Base-by-base conservation (phyloP, 2,888 invertebrate species). In the Heliconius ismenius region DNA sequence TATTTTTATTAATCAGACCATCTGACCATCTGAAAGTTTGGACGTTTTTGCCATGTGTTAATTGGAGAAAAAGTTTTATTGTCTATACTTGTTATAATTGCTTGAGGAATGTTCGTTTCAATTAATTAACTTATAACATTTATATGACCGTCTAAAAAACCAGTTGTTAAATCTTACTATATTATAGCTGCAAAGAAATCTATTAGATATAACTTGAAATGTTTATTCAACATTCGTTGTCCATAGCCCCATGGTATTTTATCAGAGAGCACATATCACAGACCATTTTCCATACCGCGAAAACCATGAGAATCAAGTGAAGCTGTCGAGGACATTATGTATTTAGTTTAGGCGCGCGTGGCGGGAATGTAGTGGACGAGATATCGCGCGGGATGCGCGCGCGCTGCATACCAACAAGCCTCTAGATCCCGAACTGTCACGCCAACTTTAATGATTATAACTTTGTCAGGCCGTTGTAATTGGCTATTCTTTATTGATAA, bases 261-360 rank as follows among this genome's bases (percentile, higher is more conserved):
- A 79, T 77, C 79, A 74, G 74, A 39, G 60, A 39, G 75, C 73
- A 69, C 79, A 73, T 74, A 78, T 79, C 74, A 79, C 80, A 70
- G 70, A 70, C 68, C 78, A 74, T 76, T 79, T 75, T 79, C 77
- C 69, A 79, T 70, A 74, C 76, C 76, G 76, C 73, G 75, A 78
- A 81, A 76, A 74, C 78, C 82, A 81, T 82, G 83, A 78, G 81
- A 81, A 83, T 76, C 76, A 73, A 80, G 77, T 79, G 78, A 81
- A 77, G 76, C 79, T 78, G 79, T 79, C 78, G 79, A 86, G 88
- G 89, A 85, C 88, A 91, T 92, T 87, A 91, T 92, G 91, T 91
- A 92, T 92, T 88, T 91, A 86, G 91, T 89, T 80, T 81, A 88
- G 79, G 83, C 78, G 81, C 82, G 81, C 82, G 81, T 81, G 82